Conservation (phyloP, 2,797 vertebrate genomes). For the Coreius guichenoti region DNA sequence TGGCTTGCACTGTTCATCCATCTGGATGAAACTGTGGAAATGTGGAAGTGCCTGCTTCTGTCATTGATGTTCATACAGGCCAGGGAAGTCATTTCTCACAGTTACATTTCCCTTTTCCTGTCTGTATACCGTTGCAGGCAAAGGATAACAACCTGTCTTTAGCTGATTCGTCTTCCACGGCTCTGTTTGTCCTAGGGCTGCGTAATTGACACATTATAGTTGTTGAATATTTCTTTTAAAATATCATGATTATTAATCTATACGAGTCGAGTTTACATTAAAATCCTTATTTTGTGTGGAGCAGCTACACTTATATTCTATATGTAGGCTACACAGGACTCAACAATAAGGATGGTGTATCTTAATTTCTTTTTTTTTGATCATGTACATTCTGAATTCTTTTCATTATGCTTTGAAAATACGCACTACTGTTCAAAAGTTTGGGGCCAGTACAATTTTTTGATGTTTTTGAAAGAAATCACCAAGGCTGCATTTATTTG, state of each 20-base stretch:
- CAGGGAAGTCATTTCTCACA: neutral
- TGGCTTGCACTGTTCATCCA: slow-evolving; percentile 39
- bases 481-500: neutral
- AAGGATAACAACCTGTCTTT: slow-evolving; percentile 5
- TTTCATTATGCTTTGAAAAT: neutral
- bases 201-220: neutral
- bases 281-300: neutral
- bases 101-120: slow-evolving; percentile 27
- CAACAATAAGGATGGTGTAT: neutral
- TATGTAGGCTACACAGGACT: neutral
- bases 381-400: neutral
- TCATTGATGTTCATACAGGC: slow-evolving; percentile 16
- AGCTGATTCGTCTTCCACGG: neutral
- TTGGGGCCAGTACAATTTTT: neutral
- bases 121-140: neutral
- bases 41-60: slow-evolving; percentile 24
- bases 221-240: neutral
- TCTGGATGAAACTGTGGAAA: slow-evolving; percentile 10
- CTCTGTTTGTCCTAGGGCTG: neutral
- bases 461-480: neutral
- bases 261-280: neutral
- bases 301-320: neutral
- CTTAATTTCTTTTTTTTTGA: neutral
- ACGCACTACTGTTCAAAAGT: neutral
- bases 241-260: neutral